A percentile compares a stretch with the other conserved stretches of the same genome.
Conservation (phyloP, 2,113 vertebrate genomes). For the Thamnophis sirtalis region DNA sequence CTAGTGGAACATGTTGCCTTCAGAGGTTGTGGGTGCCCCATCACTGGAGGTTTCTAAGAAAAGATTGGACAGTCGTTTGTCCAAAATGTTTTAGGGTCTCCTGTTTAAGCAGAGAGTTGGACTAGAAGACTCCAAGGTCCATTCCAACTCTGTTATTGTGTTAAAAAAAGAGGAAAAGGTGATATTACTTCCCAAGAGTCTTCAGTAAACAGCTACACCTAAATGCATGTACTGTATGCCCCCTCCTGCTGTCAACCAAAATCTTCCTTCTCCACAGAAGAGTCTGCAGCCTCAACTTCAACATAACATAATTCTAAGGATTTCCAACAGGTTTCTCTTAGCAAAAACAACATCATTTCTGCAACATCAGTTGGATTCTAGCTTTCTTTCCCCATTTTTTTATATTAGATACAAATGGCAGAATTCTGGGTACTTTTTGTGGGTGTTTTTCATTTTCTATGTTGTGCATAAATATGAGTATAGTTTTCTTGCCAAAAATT, state of each 20-base stretch:
- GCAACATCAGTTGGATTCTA: neutral
- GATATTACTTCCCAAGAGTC: neutral
- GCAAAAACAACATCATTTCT: neutral
- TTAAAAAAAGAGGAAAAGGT: neutral
- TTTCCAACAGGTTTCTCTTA: neutral
- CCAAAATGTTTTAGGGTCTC: no score
- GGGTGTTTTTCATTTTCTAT: neutral
- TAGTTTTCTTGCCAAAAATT: neutral
- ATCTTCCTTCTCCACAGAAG: neutral
- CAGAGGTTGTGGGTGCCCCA: no score
- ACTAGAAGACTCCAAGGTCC: no score
- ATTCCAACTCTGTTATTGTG: no score
- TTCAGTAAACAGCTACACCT: neutral
- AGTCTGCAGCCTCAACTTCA: neutral
- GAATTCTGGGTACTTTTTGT: neutral
- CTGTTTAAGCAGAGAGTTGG: no score
- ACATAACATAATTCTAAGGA: neutral
- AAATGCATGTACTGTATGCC: neutral
- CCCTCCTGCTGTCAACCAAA: neutral
- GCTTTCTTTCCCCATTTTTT: neutral
- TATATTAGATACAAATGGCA: neutral
- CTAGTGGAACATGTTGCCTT: no score
- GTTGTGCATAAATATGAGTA: neutral
- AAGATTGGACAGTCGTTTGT: no score
- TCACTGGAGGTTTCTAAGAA: no score